Evolutionary conservation across 2,888 invertebrate species (phyloP), one percentile per base, ranked within the genome.

Genomic region (Rhorus exstirpatorius): DNA sequence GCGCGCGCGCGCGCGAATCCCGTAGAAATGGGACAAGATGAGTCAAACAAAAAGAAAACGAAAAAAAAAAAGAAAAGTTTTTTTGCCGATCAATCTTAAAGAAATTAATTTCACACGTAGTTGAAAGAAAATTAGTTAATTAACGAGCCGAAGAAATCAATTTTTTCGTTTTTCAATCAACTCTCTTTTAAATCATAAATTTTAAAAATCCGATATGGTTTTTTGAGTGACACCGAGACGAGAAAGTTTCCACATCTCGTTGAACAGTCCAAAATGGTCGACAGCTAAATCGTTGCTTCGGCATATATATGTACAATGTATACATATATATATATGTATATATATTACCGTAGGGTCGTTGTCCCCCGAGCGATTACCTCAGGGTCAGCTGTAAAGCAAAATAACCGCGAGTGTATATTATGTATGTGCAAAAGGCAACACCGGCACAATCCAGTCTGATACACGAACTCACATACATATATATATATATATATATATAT

Each of bases 361-460:
- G 81, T 72, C 72, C 81, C 26, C 77, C 41, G 68, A 68, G 71
- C 35, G 65, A 60, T 81, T 77, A 72, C 68, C 68, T 81, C 81
- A 81, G 81, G 77, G 81, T 81, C 81, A 77, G 72, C 72, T 35
- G 61, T 63, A 49, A 51, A 65, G 41, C 41, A 75, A 65, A 75
- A 63, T 63, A 55, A 75, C 75, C 1, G 44, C 51, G 63, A 46
- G 46, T 17, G 17, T 10, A 58, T 51, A 49, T 26, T 51, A 19
- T 24, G 8, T 14, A 41, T 44, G 12, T n/a, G 10, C 31, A 55
- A 12, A 35, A 53, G 26, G 19, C 3, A 14, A 60, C 24, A 65
- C 44, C 68, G 70, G 53, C 41, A 60, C 41, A 63, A 71, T 58
- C 21, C 55, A 44, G 41, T 68, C 41, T 58, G 12, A 21, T 53